Base-by-base conservation (phyloP, 2,888 invertebrate genomes). In the Athalia cordata region DNA sequence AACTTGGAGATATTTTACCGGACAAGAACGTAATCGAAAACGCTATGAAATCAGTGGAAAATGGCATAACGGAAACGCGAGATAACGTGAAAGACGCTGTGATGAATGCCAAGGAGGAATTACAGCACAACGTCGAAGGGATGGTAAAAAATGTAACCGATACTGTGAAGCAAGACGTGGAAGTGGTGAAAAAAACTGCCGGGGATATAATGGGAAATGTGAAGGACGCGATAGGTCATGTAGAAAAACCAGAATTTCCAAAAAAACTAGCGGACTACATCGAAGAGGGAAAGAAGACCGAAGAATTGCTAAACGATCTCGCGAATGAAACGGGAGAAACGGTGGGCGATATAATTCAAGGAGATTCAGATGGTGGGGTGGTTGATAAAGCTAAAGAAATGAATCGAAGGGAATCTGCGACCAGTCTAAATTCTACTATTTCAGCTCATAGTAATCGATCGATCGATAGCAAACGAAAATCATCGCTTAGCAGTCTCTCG, bases 221-320 rank as follows among this genome's bases (percentile, higher is more conserved):
- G 5, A 61, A 52, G 13, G 79, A 82, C 59, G 75, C 79, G 1
- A 70, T 74, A 55, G 80, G 80, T 8, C 79, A 77, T 8, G 66
- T 82, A 43, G 81, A 85, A 11, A 83, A 84, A 75, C 75, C 80
- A 0, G 82, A 80, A 3, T 81, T 75, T 76, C 82, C 81, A 0
- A 78, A 81, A 13, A 80, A 81, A 61, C 57, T 80, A 3, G 74
- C 80, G 6, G 80, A 82, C 15, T 81, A 82, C 72, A 78, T 81
- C 59, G 78, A 45, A 67, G 74, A 61, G 65, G 70, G 9, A 7
- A 67, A 66, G 0, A 74, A 70, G 78, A 79, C 74, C 47, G 72
- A 72, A 47, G 72, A 72, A 49, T 72, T 72, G 47, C 72, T 72
- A 0, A 72, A 72, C 59, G 72, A 72, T 59, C 47, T 72, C 6